phyloP scores from a whole-genome alignment of 2,797 vertebrate species.

The Natrix natrix region DNA sequence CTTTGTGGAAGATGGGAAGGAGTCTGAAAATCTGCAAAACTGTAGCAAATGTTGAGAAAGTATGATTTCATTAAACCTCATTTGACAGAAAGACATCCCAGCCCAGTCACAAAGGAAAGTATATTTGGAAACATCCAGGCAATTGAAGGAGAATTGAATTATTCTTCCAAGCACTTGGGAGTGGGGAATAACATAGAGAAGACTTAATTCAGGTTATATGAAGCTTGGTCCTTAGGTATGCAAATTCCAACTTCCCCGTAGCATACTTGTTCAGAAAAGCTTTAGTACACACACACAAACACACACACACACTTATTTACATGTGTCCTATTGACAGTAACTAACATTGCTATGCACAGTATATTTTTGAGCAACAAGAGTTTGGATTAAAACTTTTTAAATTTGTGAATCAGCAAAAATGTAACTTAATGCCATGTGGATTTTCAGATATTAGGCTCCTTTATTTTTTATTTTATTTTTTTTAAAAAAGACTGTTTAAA shows the following conservation, averaged over 20 bases:
- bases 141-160: background rate
- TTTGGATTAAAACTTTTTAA: conserved; percentile 27
- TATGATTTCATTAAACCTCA: background rate
- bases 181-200: background rate
- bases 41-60: background rate
- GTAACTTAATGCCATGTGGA: conserved; percentile 22
- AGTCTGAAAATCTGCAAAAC: background rate
- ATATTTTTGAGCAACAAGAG: background rate
- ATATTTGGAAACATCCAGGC: background rate
- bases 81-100: background rate
- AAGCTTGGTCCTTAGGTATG: background rate
- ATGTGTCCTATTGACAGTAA: background rate
- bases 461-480: background rate
- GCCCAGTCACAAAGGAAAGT: background rate
- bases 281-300: background rate
- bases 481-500: conserved; percentile 1
- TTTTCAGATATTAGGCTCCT: background rate
- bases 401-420: conserved; percentile 23
- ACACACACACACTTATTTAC: background rate
- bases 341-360: background rate
- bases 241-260: background rate
- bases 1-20: background rate
- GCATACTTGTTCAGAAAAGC: background rate
- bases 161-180: background rate
- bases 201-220: background rate